Evolutionary conservation across 2,797 vertebrate genomes (phyloP), one percentile per base, ranked within the genome.

Genomic region (Cyclura pinguis): DNA sequence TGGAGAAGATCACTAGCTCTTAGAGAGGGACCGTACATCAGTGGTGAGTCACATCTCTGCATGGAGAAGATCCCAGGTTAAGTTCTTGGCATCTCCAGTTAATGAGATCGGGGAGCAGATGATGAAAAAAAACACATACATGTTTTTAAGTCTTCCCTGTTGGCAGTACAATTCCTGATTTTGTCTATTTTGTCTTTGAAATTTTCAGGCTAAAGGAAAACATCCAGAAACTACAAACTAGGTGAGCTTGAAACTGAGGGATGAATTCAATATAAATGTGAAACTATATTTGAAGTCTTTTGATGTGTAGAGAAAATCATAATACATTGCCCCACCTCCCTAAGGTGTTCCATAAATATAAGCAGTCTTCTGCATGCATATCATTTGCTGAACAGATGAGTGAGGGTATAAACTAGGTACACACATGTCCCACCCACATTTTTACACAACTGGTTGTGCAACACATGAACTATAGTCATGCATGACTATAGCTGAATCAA

Each of bases 161-260:
- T 59, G 50, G 32, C 20, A 73, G 35, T 76, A 7, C 27, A 35
- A 50, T 73, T 47, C 2, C 35, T 87, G 35, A 84, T 84, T 20
- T 18, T 55, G 0, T 57, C 4, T 78, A 77, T 62, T 84, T 92
- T 86, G 0, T 62, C 29, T 35, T 84, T 85, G 47, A 67, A 20
- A 76, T 93, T 95, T 90, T 64, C 93, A 98, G 98, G 89, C 94
- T 98, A 80, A 98, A 98, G 95, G 96, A 96, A 95, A 98, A 95
- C 90, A 95, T 97, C 72, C 93, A 96, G 87, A 98, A 96, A 93
- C 64, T 98, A 7, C 96, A 95, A 90, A 96, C 97, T 93, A 97
- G 96, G 97, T 98, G 96, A 95, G 96, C 55, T 22, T 73, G 72
- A 85, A 88, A 77, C 20, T 29, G 3, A 87, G 6, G 24, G 38